phyloP scores from a whole-genome alignment of 2,888 invertebrate genomes.

The Pseudococcus viburni region DNA sequence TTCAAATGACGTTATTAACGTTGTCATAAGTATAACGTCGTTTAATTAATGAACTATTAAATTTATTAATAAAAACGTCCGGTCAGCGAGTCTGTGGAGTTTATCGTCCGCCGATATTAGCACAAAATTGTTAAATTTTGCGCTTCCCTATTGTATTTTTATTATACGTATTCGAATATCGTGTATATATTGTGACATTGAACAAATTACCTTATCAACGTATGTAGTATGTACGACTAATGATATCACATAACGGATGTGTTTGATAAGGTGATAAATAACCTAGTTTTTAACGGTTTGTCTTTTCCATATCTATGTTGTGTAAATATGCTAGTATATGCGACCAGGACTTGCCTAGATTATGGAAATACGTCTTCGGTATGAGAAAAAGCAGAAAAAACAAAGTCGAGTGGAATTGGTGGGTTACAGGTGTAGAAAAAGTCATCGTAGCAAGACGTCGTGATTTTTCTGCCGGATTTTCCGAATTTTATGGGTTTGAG shows the following conservation, averaged over 20 bases:
- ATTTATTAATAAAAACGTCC: slow-evolving; percentile 45
- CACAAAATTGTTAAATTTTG: not conserved
- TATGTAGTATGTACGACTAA: not conserved
- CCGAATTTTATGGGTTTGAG: not conserved
- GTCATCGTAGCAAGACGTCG: not conserved
- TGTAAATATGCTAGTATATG: not conserved
- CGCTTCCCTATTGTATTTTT: not conserved
- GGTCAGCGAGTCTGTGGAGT: not conserved
- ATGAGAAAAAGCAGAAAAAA: not conserved
- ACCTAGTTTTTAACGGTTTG: not conserved
- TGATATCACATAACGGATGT: slow-evolving; percentile 22
- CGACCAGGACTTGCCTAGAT: not conserved
- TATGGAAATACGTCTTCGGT: not conserved
- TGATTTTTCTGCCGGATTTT: not conserved
- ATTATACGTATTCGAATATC: not conserved
- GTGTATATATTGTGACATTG: not conserved
- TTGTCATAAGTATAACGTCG: slow-evolving; percentile 30
- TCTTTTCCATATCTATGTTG: not conserved
- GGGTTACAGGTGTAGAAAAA: not conserved
- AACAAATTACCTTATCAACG: slow-evolving; percentile 28
- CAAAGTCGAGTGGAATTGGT: not conserved
- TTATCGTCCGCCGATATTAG: slow-evolving; percentile 13
- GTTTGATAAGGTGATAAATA: not conserved
- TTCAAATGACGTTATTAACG: slow-evolving; percentile 38
- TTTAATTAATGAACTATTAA: slow-evolving; percentile 46